These are phyloP conservation scores for Metellina segmentata DNA, from an alignment of 2,888 invertebrate species.

Conservation along the genomic window DNA sequence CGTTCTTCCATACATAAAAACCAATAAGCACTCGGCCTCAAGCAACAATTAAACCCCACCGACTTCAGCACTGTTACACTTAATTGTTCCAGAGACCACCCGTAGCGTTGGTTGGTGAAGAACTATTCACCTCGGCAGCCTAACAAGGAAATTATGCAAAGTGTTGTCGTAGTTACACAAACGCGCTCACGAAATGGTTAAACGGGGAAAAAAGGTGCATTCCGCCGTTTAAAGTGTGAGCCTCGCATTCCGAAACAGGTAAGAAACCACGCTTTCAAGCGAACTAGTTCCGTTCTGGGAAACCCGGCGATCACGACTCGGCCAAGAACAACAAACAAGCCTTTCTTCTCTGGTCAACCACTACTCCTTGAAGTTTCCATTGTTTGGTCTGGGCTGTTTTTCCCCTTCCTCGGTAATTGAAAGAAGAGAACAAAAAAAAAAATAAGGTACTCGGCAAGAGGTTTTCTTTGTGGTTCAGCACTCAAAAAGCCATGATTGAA, in stretches of 20 bases:
- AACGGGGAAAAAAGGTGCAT: constrained; percentile 36
- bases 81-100: neutral
- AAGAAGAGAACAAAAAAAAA: neutral
- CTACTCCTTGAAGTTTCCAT: constrained; percentile 1
- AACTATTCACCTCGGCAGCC: neutral
- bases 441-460: neutral
- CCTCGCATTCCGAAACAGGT: constrained; percentile 5
- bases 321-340: constrained; percentile 45
- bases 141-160: constrained; percentile 42
- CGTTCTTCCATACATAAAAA: neutral
- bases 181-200: constrained; percentile 30
- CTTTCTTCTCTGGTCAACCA: constrained; percentile 25
- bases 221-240: constrained; percentile 21
- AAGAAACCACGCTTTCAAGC: constrained; percentile 39
- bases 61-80: neutral
- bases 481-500: constrained; percentile 27
- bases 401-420: constrained; percentile 10
- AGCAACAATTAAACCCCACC: neutral
- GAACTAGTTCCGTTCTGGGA: constrained; percentile 22
- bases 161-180: constrained; percentile 49
- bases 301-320: constrained; percentile 46
- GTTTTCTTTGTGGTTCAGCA: constrained; percentile 37
- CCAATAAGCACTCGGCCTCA: neutral
- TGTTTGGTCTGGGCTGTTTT: constrained; percentile 26
- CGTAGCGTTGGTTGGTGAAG: neutral